These are phyloP conservation scores for Oophaga sylvatica DNA, from an alignment of 2,797 vertebrate genomes.

Conservation along the genomic window DNA sequence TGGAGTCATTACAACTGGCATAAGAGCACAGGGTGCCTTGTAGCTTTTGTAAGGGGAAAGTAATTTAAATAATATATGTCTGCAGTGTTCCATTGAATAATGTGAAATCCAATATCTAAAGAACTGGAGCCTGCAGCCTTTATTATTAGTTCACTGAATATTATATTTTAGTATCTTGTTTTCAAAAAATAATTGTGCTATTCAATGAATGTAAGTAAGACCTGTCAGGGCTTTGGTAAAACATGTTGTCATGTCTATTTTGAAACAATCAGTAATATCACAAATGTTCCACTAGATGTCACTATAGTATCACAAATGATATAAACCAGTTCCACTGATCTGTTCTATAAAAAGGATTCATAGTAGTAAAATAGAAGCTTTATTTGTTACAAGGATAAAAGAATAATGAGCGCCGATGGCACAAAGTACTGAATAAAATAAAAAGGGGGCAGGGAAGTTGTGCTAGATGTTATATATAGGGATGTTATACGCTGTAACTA, in stretches of 20 bases:
- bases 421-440: not conserved
- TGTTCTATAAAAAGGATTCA: not conserved
- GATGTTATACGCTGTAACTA: no score
- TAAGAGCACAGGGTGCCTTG: no score
- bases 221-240: no score
- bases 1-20: not conserved
- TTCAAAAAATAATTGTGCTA: not conserved
- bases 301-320: not conserved
- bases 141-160: not conserved
- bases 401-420: not conserved
- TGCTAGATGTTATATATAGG: no score
- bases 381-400: not conserved
- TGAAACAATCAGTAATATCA: not conserved
- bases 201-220: no score
- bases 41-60: not conserved
- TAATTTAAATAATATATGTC: not conserved
- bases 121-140: not conserved
- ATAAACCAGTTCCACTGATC: not conserved
- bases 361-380: not conserved
- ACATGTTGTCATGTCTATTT: not conserved
- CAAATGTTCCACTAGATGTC: conserved; percentile 16
- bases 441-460: no score
- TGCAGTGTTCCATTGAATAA: not conserved
- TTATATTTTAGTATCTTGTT: not conserved
- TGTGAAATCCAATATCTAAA: not conserved